Conservation (phyloP, 2,888 invertebrate species). For the Chrysotoxum bicinctum region DNA sequence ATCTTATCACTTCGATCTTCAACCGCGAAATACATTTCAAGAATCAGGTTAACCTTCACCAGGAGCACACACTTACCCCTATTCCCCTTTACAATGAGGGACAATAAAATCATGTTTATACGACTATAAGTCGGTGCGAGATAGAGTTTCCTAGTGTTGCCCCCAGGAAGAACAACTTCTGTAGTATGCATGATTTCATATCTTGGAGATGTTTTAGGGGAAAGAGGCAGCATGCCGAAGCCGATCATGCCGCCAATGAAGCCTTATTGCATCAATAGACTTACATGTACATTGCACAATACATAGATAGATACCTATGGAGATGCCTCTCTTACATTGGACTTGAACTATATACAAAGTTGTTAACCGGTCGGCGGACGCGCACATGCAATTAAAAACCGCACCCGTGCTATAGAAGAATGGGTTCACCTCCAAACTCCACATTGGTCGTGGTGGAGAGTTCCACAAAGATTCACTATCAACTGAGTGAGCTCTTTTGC, state of each 20-base stretch:
- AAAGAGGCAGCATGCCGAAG: not conserved
- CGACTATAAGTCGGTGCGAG: constrained; percentile 51
- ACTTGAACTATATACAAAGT: constrained; percentile 67
- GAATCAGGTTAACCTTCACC: constrained; percentile 73
- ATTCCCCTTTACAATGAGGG: not conserved
- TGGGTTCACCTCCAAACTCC: constrained; percentile 39
- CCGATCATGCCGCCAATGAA: constrained; percentile 32
- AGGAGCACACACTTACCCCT: constrained; percentile 22
- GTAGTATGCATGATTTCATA: constrained; percentile 4
- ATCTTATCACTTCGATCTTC: constrained; percentile 66
- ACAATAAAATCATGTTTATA: constrained; percentile 60
- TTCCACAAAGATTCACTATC: constrained; percentile 65
- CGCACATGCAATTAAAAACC: constrained; percentile 71
- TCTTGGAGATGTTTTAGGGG: not conserved
- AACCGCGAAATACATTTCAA: constrained; percentile 65
- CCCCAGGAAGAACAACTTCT: constrained; percentile 57
- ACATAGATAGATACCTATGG: not conserved
- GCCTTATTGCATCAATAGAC: constrained; percentile 4
- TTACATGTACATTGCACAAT: no score
- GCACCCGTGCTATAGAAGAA: constrained; percentile 64
- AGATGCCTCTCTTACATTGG: constrained; percentile 56
- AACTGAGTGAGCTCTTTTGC: constrained; percentile 57
- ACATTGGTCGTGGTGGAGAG: constrained; percentile 5
- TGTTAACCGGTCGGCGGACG: constrained; percentile 64
- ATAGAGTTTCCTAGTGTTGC: constrained; percentile 62